Percentiles rank a stretch among this genome's conserved stretches.
phyloP scores from a whole-genome alignment of 1,140 invertebrate species.

The Drosophila athabasca region DNA sequence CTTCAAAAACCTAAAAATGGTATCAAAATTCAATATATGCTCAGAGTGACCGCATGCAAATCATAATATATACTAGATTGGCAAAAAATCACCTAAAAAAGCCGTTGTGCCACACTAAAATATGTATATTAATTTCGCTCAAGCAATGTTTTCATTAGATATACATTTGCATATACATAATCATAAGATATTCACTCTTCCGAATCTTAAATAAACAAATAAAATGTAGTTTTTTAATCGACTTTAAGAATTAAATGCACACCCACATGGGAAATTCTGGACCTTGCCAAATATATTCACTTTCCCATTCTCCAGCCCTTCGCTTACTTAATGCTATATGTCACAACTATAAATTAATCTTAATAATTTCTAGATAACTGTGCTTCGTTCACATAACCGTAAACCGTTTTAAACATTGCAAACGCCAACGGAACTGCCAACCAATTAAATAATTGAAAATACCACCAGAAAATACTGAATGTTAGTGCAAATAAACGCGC shows the following conservation, averaged over 20 bases:
- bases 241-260: too few relatives aligned
- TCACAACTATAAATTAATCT: not conserved
- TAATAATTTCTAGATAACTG: constrained; percentile 6
- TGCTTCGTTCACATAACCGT: constrained; percentile 1
- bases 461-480: constrained; percentile 9
- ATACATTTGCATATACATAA: too few relatives aligned
- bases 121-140: too few relatives aligned
- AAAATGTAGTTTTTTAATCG: too few relatives aligned
- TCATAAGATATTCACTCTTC: too few relatives aligned
- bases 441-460: constrained; percentile 3
- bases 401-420: constrained; percentile 20
- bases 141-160: too few relatives aligned
- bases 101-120: too few relatives aligned
- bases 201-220: too few relatives aligned
- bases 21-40: constrained; percentile 70
- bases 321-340: not conserved
- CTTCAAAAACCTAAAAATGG: constrained; percentile 69
- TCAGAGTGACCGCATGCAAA: constrained; percentile 34
- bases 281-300: too few relatives aligned
- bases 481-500: constrained; percentile 28
- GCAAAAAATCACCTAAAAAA: not conserved
- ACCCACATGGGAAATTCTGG: too few relatives aligned
- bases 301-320: not conserved
- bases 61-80: not conserved
- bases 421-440: constrained; percentile 12